Conservation (phyloP, 2,888 invertebrate species). For the Patella caerulea region DNA sequence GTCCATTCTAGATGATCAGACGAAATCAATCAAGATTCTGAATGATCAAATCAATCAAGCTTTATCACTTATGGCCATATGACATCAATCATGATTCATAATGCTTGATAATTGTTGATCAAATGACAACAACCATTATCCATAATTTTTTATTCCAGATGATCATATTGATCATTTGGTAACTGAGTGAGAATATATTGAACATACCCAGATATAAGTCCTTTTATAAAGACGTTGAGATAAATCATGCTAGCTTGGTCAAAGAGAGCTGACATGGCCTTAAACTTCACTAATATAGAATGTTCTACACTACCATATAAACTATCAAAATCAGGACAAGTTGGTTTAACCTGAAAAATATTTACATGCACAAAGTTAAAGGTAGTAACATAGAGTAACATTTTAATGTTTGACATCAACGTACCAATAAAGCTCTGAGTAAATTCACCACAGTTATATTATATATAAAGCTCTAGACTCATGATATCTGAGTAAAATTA, state of each 20-base stretch:
- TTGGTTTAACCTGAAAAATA: conserved; percentile 79
- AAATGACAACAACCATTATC: too few relatives aligned
- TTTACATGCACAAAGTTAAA: too few relatives aligned
- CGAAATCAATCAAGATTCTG: background rate
- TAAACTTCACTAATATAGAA: conserved; percentile 81
- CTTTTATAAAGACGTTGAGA: conserved; percentile 80
- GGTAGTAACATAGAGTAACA: too few relatives aligned
- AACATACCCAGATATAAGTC: conserved; percentile 73
- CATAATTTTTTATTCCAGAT: background rate
- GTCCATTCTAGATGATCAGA: background rate
- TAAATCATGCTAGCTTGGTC: conserved; percentile 83
- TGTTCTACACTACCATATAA: conserved; percentile 87
- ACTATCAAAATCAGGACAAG: conserved; percentile 86
- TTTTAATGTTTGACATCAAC: too few relatives aligned
- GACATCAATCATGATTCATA: too few relatives aligned
- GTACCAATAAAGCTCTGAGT: conserved; percentile 74
- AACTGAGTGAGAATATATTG: conserved; percentile 33
- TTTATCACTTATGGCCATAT: background rate
- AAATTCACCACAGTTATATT: conserved; percentile 70
- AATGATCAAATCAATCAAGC: background rate
- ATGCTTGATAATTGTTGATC: too few relatives aligned
- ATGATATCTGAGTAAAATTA: conserved; percentile 77
- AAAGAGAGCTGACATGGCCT: conserved; percentile 77
- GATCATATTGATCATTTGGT: conserved; percentile 51
- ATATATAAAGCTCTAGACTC: conserved; percentile 82